Conservation (phyloP, 2,888 invertebrate genomes). For the Drosophila acutilabella region DNA sequence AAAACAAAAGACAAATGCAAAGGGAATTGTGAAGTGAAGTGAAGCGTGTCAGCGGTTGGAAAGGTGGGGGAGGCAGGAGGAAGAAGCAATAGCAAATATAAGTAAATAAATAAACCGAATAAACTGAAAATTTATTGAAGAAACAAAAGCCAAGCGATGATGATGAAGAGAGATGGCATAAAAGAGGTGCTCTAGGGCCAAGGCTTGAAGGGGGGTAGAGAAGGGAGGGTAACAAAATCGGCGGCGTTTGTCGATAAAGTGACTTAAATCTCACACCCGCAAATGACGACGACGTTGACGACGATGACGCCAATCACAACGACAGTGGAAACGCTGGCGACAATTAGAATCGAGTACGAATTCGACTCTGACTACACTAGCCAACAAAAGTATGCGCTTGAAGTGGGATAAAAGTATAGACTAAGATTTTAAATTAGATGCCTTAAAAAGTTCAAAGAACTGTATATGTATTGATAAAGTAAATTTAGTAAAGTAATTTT, state of each 20-base stretch:
- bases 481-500: no score
- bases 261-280: slow-evolving; percentile 83
- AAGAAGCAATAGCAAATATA: slow-evolving; percentile 76
- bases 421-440: no score
- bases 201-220: slow-evolving; percentile 17
- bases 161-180: slow-evolving; percentile 40
- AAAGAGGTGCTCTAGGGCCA: slow-evolving; percentile 29
- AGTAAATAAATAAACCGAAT: slow-evolving; percentile 81
- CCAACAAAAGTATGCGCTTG: not conserved
- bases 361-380: not conserved
- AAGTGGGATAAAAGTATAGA: no score
- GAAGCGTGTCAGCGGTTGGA: slow-evolving; percentile 11
- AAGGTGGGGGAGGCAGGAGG: not conserved
- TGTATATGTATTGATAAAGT: no score
- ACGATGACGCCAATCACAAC: slow-evolving; percentile 23
- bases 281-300: slow-evolving; percentile 37
- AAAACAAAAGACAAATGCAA: slow-evolving; percentile 64
- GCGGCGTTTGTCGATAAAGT: slow-evolving; percentile 74
- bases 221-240: slow-evolving; percentile 59
- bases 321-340: slow-evolving; percentile 29
- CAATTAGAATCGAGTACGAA: slow-evolving; percentile 71
- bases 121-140: slow-evolving; percentile 82
- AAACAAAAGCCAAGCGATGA: slow-evolving; percentile 65
- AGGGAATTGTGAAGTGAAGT: slow-evolving; percentile 53
- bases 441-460: no score